phyloP scores from a whole-genome alignment of 2,888 invertebrate species.

The Diadegma fenestrale region DNA sequence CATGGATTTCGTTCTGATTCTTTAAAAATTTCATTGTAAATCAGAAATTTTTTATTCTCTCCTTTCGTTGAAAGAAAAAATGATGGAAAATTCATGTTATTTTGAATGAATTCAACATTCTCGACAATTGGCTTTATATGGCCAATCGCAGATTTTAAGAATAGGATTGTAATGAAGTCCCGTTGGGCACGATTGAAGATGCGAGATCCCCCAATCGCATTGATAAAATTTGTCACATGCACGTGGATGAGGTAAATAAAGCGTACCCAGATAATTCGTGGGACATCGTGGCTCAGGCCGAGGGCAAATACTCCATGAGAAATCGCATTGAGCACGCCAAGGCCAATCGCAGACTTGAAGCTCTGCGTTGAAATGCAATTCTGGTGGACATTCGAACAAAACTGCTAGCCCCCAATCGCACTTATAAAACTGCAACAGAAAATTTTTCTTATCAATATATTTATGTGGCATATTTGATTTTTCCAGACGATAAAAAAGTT shows the following conservation, averaged over 20 bases:
- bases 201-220: conserved; percentile 68
- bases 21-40: background rate
- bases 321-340: conserved; percentile 68
- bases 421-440: conserved; percentile 66
- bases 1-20: background rate
- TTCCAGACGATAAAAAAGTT: no score
- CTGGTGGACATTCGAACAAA: conserved; percentile 70
- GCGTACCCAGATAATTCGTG: conserved; percentile 54
- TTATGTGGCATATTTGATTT: no score
- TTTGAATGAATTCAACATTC: conserved; percentile 55
- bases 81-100: background rate
- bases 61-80: no score
- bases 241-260: conserved; percentile 68
- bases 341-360: conserved; percentile 73
- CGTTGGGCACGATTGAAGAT: conserved; percentile 64
- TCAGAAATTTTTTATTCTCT: background rate
- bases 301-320: conserved; percentile 65
- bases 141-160: conserved; percentile 70
- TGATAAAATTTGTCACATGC: conserved; percentile 70
- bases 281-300: conserved; percentile 67
- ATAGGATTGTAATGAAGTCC: conserved; percentile 68
- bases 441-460: no score
- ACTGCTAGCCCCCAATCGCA: conserved; percentile 71
- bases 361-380: conserved; percentile 71
- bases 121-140: conserved; percentile 67